Percentiles rank a stretch among this genome's conserved stretches.
Conservation (phyloP, 2,888 invertebrate genomes). For the Cataglyphis livida region DNA sequence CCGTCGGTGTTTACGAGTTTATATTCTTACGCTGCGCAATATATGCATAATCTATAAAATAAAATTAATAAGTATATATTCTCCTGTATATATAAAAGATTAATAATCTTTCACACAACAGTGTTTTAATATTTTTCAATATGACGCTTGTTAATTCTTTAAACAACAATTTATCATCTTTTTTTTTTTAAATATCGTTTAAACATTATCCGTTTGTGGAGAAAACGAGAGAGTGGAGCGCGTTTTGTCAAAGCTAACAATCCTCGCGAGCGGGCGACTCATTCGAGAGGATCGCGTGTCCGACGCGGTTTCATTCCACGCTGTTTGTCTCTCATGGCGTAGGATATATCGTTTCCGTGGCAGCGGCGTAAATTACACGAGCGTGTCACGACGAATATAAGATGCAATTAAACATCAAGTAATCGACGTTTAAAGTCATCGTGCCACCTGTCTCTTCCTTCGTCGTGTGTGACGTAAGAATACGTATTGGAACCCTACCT, state of each 20-base stretch:
- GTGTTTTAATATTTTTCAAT: neutral
- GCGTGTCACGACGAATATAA: neutral
- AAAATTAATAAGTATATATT: neutral
- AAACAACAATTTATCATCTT: neutral
- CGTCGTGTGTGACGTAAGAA: conserved; percentile 17
- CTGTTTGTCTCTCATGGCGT: conserved; percentile 3
- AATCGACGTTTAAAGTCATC: conserved; percentile 17
- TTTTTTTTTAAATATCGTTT: neutral
- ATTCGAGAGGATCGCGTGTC: conserved; percentile 1
- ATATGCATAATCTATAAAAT: conserved; percentile 10
- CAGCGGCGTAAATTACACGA: conserved; percentile 20
- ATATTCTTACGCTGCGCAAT: neutral
- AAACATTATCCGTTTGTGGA: neutral
- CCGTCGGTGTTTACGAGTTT: neutral
- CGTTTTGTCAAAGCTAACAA: neutral
- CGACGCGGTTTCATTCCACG: neutral
- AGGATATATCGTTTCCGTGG: neutral
- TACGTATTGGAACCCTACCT: conserved; percentile 32
- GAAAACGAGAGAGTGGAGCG: neutral
- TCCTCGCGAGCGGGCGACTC: neutral
- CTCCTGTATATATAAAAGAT: neutral
- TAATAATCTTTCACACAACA: neutral
- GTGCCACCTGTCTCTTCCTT: conserved; percentile 38
- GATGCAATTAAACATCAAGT: conserved; percentile 27
- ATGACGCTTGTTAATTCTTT: neutral